Percentiles rank a stretch among this genome's conserved stretches.
Conservation (phyloP, 2,888 invertebrate genomes). For the Meiosimyza platycephala region DNA sequence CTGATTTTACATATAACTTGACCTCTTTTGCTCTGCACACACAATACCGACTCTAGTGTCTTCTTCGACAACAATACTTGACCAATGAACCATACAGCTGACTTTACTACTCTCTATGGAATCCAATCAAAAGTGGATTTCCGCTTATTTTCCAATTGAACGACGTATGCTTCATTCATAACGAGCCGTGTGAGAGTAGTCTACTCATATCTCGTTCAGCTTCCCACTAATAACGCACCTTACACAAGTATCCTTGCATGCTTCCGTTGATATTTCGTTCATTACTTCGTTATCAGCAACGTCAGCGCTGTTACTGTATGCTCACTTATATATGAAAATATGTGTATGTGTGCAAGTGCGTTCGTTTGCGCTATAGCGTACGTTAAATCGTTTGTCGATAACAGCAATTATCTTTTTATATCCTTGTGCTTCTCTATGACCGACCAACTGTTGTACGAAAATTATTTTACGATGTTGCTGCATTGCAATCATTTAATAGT, state of each 20-base stretch:
- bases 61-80: background rate
- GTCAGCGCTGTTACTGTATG: conserved; percentile 11
- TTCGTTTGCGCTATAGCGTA: conserved; percentile 19
- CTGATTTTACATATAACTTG: too few relatives aligned
- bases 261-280: background rate
- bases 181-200: conserved; percentile 9
- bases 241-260: background rate
- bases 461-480: too few relatives aligned
- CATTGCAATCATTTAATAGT: too few relatives aligned
- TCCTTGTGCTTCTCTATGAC: conserved; percentile 22
- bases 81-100: conserved; percentile 40
- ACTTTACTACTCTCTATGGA: conserved; percentile 47
- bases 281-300: conserved; percentile 22
- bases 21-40: too few relatives aligned
- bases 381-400: conserved; percentile 57
- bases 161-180: conserved; percentile 17
- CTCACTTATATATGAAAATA: background rate
- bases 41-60: too few relatives aligned
- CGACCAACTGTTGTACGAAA: background rate
- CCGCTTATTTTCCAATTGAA: conserved; percentile 34
- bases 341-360: background rate
- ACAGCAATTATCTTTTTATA: conserved; percentile 59
- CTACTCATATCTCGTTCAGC: background rate
- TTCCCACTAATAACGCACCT: background rate
- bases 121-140: conserved; percentile 51